Percentiles rank a stretch among this genome's conserved stretches.
Conservation (phyloP, 2,888 invertebrate species). For the Smittia aterrima region DNA sequence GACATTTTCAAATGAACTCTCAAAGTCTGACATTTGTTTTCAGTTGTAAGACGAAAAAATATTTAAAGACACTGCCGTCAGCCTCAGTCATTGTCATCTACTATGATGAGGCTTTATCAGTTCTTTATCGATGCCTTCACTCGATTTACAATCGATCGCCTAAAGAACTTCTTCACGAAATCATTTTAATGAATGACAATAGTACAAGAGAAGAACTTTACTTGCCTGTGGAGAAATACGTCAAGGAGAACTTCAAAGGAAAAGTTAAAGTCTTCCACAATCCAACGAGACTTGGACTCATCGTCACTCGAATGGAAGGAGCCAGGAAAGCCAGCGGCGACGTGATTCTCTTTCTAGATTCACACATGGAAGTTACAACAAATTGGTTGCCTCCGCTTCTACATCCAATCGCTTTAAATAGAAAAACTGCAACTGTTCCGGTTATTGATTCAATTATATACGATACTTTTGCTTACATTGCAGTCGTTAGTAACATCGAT, state of each 20-base stretch:
- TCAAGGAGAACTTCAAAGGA: slow-evolving; percentile 49
- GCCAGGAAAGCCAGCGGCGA: slow-evolving; percentile 78
- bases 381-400: background rate
- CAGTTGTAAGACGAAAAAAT: slow-evolving; percentile 16
- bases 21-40: background rate
- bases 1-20: background rate
- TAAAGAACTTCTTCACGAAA: slow-evolving; percentile 46
- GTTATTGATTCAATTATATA: slow-evolving; percentile 12
- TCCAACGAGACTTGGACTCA: slow-evolving; percentile 78
- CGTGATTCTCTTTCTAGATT: slow-evolving; percentile 86
- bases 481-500: too few relatives aligned
- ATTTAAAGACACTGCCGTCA: slow-evolving; percentile 21
- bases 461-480: slow-evolving; percentile 19
- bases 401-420: slow-evolving; percentile 44
- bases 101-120: background rate
- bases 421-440: slow-evolving; percentile 39
- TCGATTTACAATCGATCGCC: slow-evolving; percentile 26
- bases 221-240: slow-evolving; percentile 54
- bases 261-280: slow-evolving; percentile 72
- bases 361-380: slow-evolving; percentile 79
- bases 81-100: slow-evolving; percentile 21
- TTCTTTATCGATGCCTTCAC: background rate
- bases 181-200: slow-evolving; percentile 56
- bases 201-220: slow-evolving; percentile 55
- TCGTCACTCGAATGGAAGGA: slow-evolving; percentile 83